Base-by-base conservation (phyloP, 2,797 vertebrate genomes). In the Triplophysa bombifrons region DNA sequence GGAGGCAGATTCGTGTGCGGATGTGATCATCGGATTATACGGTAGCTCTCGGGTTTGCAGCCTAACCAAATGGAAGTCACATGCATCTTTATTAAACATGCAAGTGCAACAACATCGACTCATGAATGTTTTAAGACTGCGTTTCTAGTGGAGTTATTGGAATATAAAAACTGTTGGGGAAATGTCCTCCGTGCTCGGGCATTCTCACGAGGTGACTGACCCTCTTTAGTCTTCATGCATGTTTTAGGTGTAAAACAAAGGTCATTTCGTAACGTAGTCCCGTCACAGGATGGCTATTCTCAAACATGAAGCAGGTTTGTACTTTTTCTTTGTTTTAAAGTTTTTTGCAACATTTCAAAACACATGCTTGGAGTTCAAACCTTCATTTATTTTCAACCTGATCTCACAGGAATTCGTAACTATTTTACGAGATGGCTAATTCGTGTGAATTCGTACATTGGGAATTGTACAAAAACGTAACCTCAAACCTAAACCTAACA, bases 71-170 rank as follows among this genome's bases (percentile, higher is more conserved):
- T 34, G 46, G 60, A 67, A 65, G 76, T 79, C 63, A 25, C 46
- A 41, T 69, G 65, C 30, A 63, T 78, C 78, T 77, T 25, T 75
- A 72, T 56, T 73, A 80, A 84, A 74, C 82, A 76, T 77, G 65
- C 67, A 65, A 25, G 60, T 46, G 46, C 34, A 84, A 82, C 65
- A 74, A 41, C 46, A 77, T 66, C 30, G 38, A 46, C 74, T 84
- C 74, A 84, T 79, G 58, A 79, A 86, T 87, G 70, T 85, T 82
- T 85, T 72, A 82, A 51, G 53, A 20, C 75, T 64, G 70, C 30
- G 7, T 82, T 53, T 74, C 82, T 77, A 20, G 30, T 11, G 20
- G 63, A 70, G 44, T 67, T 67, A 25, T 63, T 63, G 66, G 68
- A 65, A 69, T 65, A 63, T 81, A 41, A 51, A 56, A 66, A 51